Percentiles rank a stretch among this genome's conserved stretches.
phyloP scores from a whole-genome alignment of 2,888 invertebrate species.

The Dryadula phaetusa region DNA sequence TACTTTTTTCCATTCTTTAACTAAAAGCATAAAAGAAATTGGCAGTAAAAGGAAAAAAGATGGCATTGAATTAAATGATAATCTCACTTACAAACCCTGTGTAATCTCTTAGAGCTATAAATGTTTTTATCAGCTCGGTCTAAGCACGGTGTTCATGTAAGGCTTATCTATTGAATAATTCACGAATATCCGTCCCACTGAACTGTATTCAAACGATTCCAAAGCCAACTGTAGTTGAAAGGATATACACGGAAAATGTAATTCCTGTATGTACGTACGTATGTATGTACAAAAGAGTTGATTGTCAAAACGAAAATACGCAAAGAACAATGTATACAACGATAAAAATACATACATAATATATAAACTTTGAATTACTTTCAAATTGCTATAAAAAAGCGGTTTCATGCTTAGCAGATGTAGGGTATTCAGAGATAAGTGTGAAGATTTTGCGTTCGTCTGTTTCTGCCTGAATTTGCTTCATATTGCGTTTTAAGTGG shows the following conservation, averaged over 20 bases:
- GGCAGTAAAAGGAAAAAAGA: not conserved
- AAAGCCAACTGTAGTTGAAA: conserved; percentile 8
- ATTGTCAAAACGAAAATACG: not conserved
- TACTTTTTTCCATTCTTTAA: too few relatives aligned
- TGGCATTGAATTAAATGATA: conserved; percentile 4
- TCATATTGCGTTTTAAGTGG: too few relatives aligned
- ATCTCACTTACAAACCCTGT: conserved; percentile 10
- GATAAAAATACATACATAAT: too few relatives aligned
- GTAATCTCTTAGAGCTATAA: conserved; percentile 8
- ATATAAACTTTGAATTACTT: too few relatives aligned
- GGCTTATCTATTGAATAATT: conserved; percentile 32
- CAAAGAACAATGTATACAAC: not conserved
- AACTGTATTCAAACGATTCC: conserved; percentile 17
- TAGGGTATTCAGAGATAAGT: too few relatives aligned
- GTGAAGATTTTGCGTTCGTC: too few relatives aligned
- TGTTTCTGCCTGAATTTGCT: too few relatives aligned
- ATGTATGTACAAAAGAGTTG: not conserved
- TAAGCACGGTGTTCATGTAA: conserved; percentile 21
- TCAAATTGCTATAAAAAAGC: too few relatives aligned
- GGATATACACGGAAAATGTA: conserved; percentile 13
- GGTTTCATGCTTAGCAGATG: too few relatives aligned
- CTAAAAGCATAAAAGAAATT: not conserved
- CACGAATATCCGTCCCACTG: conserved; percentile 25
- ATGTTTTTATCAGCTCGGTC: conserved; percentile 20
- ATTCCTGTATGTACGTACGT: not conserved